Percentiles rank a stretch among this genome's conserved stretches.
phyloP scores from a whole-genome alignment of 2,113 vertebrate species.

The Oenanthe oenanthe region DNA sequence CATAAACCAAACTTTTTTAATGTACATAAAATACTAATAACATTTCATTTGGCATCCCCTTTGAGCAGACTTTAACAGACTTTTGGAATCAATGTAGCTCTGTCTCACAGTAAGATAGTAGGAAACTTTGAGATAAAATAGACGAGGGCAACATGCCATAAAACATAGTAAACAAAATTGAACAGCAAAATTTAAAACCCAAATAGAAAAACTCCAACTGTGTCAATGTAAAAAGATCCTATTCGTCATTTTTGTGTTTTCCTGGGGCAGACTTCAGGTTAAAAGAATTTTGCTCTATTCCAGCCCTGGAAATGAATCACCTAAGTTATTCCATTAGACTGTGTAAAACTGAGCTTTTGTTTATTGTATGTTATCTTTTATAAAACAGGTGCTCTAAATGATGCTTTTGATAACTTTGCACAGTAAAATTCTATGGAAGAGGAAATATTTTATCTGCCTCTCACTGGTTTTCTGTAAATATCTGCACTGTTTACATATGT shows the following conservation, averaged over 20 bases:
- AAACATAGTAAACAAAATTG: not conserved
- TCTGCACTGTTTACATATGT: constrained; percentile 12
- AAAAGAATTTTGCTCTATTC: not conserved
- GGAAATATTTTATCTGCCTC: constrained; percentile 26
- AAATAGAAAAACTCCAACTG: not conserved
- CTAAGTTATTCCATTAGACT: not conserved
- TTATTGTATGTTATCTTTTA: not conserved
- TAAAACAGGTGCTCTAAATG: not conserved
- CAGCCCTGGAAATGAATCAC: not conserved
- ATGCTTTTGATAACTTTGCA: not conserved
- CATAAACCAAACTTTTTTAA: not conserved
- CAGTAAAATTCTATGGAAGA: not conserved
- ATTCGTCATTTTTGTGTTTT: not conserved
- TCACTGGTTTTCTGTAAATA: constrained; percentile 30
- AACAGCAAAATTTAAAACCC: not conserved
- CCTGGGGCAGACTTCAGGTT: not conserved
- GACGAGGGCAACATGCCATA: not conserved
- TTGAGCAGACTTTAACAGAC: not conserved
- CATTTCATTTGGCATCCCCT: not conserved
- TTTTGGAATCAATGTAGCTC: not conserved
- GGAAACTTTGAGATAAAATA: not conserved
- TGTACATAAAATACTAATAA: not conserved
- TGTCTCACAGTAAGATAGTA: not conserved
- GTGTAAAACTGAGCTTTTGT: not conserved
- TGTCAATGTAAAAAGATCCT: not conserved